Evolutionary conservation across 2,797 vertebrate genomes (phyloP).

Genomic region (Fringilla coelebs): DNA sequence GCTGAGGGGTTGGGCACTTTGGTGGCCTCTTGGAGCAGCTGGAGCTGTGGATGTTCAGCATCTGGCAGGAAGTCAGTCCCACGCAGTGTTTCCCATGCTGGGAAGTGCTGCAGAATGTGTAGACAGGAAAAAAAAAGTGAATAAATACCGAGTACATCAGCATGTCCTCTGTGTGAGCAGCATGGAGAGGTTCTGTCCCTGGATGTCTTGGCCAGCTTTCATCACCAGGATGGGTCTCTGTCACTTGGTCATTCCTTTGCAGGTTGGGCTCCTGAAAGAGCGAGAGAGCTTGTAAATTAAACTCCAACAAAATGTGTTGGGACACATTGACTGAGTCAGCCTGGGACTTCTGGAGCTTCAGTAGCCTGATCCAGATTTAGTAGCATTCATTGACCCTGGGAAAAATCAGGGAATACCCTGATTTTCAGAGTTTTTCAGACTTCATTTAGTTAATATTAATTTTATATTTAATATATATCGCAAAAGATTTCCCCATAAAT

Average conservation of each 20-base stretch:
- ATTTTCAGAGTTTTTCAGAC: not conserved
- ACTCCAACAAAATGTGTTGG: not conserved
- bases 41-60: not conserved
- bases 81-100: not conserved
- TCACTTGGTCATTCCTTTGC: not conserved
- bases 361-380: not conserved
- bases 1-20: not conserved
- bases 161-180: not conserved
- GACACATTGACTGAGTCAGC: not conserved
- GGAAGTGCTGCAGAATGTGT: not conserved
- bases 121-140: not conserved
- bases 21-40: not conserved
- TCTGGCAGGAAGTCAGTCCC: not conserved
- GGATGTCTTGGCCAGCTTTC: not conserved
- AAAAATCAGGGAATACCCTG: not conserved
- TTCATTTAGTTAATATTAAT: not conserved
- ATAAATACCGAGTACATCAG: not conserved
- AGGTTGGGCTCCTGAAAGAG: not conserved
- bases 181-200: not conserved
- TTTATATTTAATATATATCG: not conserved
- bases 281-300: not conserved
- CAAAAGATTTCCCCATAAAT: not conserved
- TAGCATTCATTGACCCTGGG: not conserved
- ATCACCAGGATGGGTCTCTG: not conserved
- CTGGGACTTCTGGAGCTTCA: not conserved